Conservation (phyloP, 2,797 vertebrate species). For the Tenualosa ilisha region DNA sequence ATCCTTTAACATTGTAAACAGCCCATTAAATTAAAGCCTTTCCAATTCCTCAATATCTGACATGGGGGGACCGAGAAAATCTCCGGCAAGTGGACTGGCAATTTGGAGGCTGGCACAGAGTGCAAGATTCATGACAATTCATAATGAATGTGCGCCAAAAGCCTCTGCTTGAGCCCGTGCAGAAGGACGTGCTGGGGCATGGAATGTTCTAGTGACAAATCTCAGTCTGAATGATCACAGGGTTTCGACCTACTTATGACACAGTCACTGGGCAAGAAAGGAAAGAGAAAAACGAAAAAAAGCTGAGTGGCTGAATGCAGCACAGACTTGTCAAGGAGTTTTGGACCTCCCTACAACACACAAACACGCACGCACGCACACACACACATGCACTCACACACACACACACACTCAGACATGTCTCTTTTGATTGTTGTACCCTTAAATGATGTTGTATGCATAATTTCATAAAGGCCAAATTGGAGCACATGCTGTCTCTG, state of each 20-base stretch:
- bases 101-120: not conserved
- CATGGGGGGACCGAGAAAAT: not conserved
- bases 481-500: not conserved
- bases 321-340: conserved; percentile 5
- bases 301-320: not conserved
- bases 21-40: not conserved
- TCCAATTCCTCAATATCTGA: not conserved
- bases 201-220: conserved; percentile 5
- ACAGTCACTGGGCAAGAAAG: not conserved
- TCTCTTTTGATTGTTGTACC: not conserved
- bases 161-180: conserved; percentile 18
- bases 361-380: not conserved
- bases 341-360: not conserved
- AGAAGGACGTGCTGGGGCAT: conserved; percentile 1
- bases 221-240: not conserved
- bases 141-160: conserved; percentile 15
- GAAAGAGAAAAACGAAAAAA: not conserved
- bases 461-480: not conserved
- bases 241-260: conserved; percentile 11
- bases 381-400: not conserved
- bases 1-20: conserved; percentile 8
- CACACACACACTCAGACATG: not conserved
- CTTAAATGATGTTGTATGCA: conserved; percentile 8
- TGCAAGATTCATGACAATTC: conserved; percentile 19
- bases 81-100: conserved; percentile 6